Evolutionary conservation across 23 tunicate species (phyloP), one percentile per base, ranked within the genome.

Genomic region (Halocynthia aurantium): DNA sequence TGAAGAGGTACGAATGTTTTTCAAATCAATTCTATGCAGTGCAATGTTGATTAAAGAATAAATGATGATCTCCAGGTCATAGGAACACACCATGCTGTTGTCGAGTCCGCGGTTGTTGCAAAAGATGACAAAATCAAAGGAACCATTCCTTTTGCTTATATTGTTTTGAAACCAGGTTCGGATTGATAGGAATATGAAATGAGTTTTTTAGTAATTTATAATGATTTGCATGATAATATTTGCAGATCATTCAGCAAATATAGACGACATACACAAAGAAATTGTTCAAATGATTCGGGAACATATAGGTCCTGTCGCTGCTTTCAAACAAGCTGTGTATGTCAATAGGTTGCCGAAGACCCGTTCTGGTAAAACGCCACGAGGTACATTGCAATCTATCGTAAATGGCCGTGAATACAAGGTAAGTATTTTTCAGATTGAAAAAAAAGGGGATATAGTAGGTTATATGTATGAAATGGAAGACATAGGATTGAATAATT

Each of bases 221-320:
- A 60, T 60, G n/a, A 60, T 15, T 17, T 17, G 17, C n/a, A 17
- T 60, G 2, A 15, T 60, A 17, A 60, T 15, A 60, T 15, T 60
- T 60, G 40, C 72, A 68, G 72, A 20, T 19, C 44, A 31, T 4
- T 20, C 21, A 22, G 22, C 18, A 17, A 49, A 76, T 44, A 61
- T 13, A 61, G 11, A 22, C 49, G 4, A 10, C 10, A 5, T 87
- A 7, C 60, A 71, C 40, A 15, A 21, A 1, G 83, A 84, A 31
- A 61, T 82, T n/a, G 76, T 92, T 10, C 62, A 83, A 52, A 53
- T 78, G 18, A 92, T 92, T 8, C 78, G 98, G 0, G 52, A 77
- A 0, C 81, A 86, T n/a, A 92, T 92, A 20, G 98, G 98, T 8
- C 98, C 98, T 6, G 92, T 92, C 12, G 98, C 98, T 19, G 98